Base-by-base conservation (phyloP, 2,888 invertebrate species). In the Ischnura elegans region DNA sequence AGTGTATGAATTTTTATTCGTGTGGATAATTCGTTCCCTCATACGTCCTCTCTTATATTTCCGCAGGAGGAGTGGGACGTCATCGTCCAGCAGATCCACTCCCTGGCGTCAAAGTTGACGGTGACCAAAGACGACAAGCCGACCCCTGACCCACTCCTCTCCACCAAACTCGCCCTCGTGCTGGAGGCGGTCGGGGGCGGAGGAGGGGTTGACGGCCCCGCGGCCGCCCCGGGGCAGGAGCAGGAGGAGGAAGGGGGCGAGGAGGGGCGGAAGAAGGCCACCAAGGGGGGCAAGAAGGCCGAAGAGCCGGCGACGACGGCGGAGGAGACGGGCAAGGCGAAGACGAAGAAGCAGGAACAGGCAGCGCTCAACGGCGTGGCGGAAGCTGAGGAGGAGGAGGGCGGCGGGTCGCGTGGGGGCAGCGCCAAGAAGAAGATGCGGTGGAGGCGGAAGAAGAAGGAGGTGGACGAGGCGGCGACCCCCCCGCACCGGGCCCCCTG, bases 81-180 rank as follows among this genome's bases (percentile, higher is more conserved):
- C 87, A 95, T 95, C 19, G 95, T 95, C 93, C 93, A 45, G 94
- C 94, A 94, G 94, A 94, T 61, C 51, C 84, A 42, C 94, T 94
- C 94, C 93, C 94, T 46, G 93, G 87, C 36, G 87, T 86, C 47
- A 94, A 95, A 43, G 66, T 42, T 90, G n/a, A 94, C 95, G 94
- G 94, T 94, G n/a, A n/a, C n/a, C n/a, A n/a, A n/a, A n/a, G 55
- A 61, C 25, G 93, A 90, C 45, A 93, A 93, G 25, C 8, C 29
- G 76, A 94, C 84, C 45, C 16, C 87, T 87, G 93, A 86, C 87
- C 0, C 93, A 87, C 66, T 94, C 94, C 36, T 51, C 19, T 94
- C 94, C 93, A 95, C 96, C 0, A 96, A 96, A 95, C 96, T 97
- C 0, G 97, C 97, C 95, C 96, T 96, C 47, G 96, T 97, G 2